Evolutionary conservation across 2,888 invertebrate species (phyloP).

Genomic region (Campoletis raptor): DNA sequence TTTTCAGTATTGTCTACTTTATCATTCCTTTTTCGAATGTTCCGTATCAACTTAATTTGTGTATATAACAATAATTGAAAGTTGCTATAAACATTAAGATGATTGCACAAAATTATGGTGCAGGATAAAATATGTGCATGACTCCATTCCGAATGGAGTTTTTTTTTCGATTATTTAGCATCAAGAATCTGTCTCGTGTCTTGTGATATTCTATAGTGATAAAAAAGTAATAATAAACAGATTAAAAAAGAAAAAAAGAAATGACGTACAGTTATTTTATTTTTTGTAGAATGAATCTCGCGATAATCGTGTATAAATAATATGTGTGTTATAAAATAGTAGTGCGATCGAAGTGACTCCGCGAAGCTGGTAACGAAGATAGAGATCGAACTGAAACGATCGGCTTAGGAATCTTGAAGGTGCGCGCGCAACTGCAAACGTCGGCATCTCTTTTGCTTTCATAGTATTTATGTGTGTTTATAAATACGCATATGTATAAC

Average conservation of each 20-base stretch:
- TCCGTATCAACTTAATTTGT: background rate
- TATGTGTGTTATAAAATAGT: constrained; percentile 24
- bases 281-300: constrained; percentile 28
- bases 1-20: background rate
- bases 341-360: background rate
- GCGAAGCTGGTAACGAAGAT: constrained; percentile 55
- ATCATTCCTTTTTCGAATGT: background rate
- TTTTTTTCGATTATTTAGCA: background rate
- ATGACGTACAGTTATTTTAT: constrained; percentile 9
- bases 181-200: background rate
- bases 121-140: background rate
- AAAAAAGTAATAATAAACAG: background rate
- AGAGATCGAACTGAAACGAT: constrained; percentile 65
- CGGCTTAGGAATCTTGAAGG: constrained; percentile 60
- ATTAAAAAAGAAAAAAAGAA: background rate
- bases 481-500: constrained; percentile 1
- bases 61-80: background rate
- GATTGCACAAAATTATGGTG: background rate
- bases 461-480: background rate
- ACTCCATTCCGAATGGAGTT: background rate
- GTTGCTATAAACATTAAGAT: background rate
- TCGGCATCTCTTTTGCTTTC: constrained; percentile 25
- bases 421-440: constrained; percentile 22
- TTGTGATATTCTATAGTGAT: background rate
- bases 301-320: constrained; percentile 37